Percentiles rank a stretch among this genome's conserved stretches.
Conservation (phyloP, 1,140 invertebrate genomes). For the Brachionus paranguensis region DNA sequence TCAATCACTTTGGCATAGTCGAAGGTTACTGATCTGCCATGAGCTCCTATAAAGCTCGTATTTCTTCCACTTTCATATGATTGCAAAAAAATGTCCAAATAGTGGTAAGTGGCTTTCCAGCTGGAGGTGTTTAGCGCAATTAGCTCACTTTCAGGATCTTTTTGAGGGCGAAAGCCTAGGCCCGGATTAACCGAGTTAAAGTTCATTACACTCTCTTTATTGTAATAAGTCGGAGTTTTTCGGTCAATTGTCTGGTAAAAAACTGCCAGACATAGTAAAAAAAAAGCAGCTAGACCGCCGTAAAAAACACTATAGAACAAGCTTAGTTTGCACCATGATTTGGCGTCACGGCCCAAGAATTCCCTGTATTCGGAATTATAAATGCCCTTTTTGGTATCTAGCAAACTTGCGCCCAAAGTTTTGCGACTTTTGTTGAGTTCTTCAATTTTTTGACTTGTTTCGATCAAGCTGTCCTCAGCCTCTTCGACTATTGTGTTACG, state of each 20-base stretch:
- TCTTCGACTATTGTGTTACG: constrained; percentile 15
- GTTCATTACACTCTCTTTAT: constrained; percentile 22
- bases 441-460: constrained; percentile 1
- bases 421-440: background rate
- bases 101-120: background rate
- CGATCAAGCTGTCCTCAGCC: background rate
- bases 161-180: constrained; percentile 31
- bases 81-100: constrained; percentile 8
- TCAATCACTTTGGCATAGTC: background rate
- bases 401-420: background rate
- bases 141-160: background rate
- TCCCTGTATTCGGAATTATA: constrained; percentile 10
- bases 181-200: constrained; percentile 6
- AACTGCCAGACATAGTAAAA: background rate
- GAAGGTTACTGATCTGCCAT: constrained; percentile 44
- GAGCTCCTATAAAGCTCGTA: background rate
- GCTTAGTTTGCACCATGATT: constrained; percentile 32
- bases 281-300: constrained; percentile 2
- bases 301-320: constrained; percentile 39
- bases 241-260: constrained; percentile 40
- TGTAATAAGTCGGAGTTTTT: constrained; percentile 29
- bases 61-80: constrained; percentile 34
- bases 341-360: constrained; percentile 9
- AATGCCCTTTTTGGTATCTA: background rate
- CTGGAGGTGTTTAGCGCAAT: background rate